Evolutionary conservation across 2,888 invertebrate species (phyloP), one percentile per base, ranked within the genome.

Genomic region (Cyclophora albipunctata): DNA sequence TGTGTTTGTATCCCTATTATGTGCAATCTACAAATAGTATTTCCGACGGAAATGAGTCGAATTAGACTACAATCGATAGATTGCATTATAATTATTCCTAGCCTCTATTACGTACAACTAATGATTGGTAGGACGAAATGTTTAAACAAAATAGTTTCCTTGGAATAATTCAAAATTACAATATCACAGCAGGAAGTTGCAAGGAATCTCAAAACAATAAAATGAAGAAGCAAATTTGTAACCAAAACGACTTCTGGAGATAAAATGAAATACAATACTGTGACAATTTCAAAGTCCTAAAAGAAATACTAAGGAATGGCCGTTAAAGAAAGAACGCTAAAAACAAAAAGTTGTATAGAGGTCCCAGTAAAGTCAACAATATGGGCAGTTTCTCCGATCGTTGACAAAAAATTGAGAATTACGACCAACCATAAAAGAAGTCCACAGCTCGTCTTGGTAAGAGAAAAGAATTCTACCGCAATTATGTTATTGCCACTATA

Each of bases 401-500:
- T 49, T 59, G 64, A 62, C 68, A 72, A 71, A 79, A 77, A 75
- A 67, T 73, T 69, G 57, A 67, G 77, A 73, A 64, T 69, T 75
- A 70, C 65, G 64, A 63, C 63, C 67, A 45, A 65, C 70, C 77
- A 79, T 80, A 82, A 81, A 81, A 78, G 60, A 68, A 62, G 71
- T 64, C 53, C 56, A 46, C 46, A 52, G 48, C 61, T 65, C 54
- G 64, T 67, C 67, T 64, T 66, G 55, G 64, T 62, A 66, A 76
- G 62, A 80, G 76, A 81, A 84, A 73, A 69, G 73, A 64, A 67
- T 69, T 70, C 65, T 67, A 79, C 84, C 81, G 71, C 82, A 84
- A 80, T 84, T 80, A 79, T 63, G 62, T 73, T 77, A 81, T 75
- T 71, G 72, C 75, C 67, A 64, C 73, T 75, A 81, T 81, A 84